A percentile compares a stretch with the other conserved stretches of the same genome.
Evolutionary conservation across 2,797 vertebrate species (phyloP).

Genomic region (Capromys pilorides): DNA sequence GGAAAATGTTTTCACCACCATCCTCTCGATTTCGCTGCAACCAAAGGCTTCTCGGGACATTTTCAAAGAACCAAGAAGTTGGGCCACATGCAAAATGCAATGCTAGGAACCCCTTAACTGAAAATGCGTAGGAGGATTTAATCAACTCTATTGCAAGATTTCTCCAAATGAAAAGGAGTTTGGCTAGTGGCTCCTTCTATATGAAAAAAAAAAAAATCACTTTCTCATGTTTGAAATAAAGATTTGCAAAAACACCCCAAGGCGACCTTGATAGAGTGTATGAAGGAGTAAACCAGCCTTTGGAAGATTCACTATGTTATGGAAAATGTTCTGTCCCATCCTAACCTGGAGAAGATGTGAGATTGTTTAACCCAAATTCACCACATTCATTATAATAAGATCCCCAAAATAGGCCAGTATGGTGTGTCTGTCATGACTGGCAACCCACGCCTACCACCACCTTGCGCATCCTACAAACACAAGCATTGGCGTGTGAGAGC

Average conservation of each 20-base stretch:
- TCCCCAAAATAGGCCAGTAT: constrained; percentile 12
- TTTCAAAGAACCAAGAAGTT: constrained; percentile 49
- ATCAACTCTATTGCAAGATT: neutral
- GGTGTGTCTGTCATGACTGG: constrained; percentile 31
- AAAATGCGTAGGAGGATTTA: neutral
- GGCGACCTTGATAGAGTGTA: neutral
- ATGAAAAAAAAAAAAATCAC: neutral
- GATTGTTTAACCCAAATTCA: neutral
- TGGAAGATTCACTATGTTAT: neutral
- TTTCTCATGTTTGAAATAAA: neutral
- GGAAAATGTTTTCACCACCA: neutral
- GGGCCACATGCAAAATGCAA: neutral
- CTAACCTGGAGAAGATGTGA: neutral
- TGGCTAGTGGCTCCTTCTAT: neutral
- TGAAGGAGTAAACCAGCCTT: neutral
- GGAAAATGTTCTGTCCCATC: neutral
- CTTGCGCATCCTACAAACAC: constrained; percentile 14
- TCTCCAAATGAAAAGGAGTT: neutral
- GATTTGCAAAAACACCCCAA: neutral
- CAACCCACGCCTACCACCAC: constrained; percentile 54
- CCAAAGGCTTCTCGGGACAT: neutral
- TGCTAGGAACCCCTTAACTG: neutral
- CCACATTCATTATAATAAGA: neutral
- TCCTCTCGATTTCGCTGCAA: constrained; percentile 22
- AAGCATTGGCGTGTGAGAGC: constrained; percentile 38